Evolutionary conservation across 2,113 vertebrate species (phyloP), one percentile per base, ranked within the genome.

Genomic region (Phrynocephalus versicolor): DNA sequence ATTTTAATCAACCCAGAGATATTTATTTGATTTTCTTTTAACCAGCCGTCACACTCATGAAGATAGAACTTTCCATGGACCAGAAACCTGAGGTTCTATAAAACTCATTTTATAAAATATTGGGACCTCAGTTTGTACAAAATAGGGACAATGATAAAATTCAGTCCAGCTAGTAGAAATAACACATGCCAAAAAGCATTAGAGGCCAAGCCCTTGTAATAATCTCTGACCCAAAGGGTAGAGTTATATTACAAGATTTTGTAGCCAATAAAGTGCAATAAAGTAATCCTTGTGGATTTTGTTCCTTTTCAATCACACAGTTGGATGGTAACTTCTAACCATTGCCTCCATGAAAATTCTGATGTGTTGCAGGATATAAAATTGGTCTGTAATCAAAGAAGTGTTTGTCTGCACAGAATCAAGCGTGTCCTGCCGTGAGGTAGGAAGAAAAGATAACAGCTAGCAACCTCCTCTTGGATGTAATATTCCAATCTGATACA

Each of bases 11-110:
- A 1, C 25, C 3, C 9, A 25, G 69, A 74, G 73, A 90, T 90
- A 90, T 51, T n/a, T 60, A 58, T 88, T 39, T 84, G 84, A 79
- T 1, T 35, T 16, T 65, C 82, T 83, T 91, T 87, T 76, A 87
- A 13, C 12, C 30, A 88, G 85, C 84, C 87, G 69, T 84, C 73
- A 45, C 67, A 67, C 65, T 84, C 78, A 88, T 60, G 0, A 81
- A 55, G 27, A 58, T 73, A 15, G 5, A 3, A 70, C 88, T 93
- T 89, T 84, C 51, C 15, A 71, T n/a, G 41, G 86, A 86, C 65
- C 33, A 77, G 10, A 81, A 77, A 73, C 71, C 6, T 65, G 64
- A 27, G 27, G 33, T 18, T 12, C 37, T 79, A 64, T 85, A 71
- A 79, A 85, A 72, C 72, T 25, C 60, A 70, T 60, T 41, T 72